phyloP scores from a whole-genome alignment of 2,113 vertebrate genomes.

The Oenanthe melanoleuca region DNA sequence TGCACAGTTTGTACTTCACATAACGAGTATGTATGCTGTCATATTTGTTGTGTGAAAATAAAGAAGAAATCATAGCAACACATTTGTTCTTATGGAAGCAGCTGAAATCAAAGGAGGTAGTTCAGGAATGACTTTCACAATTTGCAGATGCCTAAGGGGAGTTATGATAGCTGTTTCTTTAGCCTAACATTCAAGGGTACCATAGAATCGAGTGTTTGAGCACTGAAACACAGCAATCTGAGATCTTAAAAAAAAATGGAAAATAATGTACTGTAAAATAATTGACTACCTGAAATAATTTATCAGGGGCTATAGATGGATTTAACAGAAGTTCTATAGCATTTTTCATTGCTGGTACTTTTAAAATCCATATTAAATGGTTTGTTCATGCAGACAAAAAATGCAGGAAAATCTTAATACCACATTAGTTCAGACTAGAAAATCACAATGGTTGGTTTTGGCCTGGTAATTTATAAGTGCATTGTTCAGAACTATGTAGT shows the following conservation, averaged over 20 bases:
- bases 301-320: not conserved
- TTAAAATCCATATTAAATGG: not conserved
- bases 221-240: not conserved
- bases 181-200: not conserved
- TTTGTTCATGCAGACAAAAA: not conserved
- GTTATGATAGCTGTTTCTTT: not conserved
- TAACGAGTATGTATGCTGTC: not conserved
- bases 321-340: not conserved
- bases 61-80: not conserved
- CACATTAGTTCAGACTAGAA: not conserved
- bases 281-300: not conserved
- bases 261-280: not conserved
- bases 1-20: not conserved
- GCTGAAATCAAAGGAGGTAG: not conserved
- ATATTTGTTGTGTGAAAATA: not conserved
- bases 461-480: not conserved
- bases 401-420: not conserved
- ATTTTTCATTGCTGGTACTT: not conserved
- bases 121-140: slow-evolving; percentile 8
- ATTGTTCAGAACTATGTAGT: not conserved
- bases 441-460: not conserved
- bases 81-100: not conserved
- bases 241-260: not conserved
- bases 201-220: not conserved
- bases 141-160: not conserved